These are phyloP conservation scores for Calcarius lapponicus DNA, from an alignment of 2,797 vertebrate species.

Conservation along the genomic window DNA sequence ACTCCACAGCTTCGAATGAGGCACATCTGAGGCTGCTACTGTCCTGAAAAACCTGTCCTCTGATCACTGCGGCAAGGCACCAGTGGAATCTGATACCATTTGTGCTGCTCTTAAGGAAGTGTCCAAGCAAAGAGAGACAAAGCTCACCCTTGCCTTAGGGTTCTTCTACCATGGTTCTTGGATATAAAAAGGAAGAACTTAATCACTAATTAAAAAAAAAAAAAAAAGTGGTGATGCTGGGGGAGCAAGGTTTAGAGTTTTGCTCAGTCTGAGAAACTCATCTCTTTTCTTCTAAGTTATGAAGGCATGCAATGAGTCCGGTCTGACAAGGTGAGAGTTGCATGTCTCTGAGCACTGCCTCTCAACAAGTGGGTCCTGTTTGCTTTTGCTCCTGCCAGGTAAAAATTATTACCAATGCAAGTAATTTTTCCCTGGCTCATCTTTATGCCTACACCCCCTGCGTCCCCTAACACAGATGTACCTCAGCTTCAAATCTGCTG, in stretches of 20 bases:
- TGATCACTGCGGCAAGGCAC: conserved; percentile 10
- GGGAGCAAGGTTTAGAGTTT: background rate
- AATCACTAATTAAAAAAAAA: background rate
- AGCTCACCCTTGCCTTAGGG: background rate
- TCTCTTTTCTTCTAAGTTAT: background rate
- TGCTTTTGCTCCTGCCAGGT: conserved; percentile 7
- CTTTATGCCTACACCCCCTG: conserved; percentile 13
- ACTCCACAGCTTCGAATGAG: background rate
- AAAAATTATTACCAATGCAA: conserved; percentile 17
- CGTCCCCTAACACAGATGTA: background rate
- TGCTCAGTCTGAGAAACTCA: background rate
- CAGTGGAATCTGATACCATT: background rate
- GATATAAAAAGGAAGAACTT: conserved; percentile 2
- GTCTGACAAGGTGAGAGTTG: conserved; percentile 9
- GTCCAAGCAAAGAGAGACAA: background rate
- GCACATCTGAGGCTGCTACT: conserved; percentile 1
- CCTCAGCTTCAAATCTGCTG: conserved; percentile 50
- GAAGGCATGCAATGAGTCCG: background rate
- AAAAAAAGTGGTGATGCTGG: background rate
- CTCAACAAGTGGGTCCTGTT: background rate
- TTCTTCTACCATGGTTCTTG: background rate
- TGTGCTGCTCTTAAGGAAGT: background rate
- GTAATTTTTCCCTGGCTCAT: background rate
- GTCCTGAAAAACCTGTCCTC: conserved; percentile 55
- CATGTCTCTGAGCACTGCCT: background rate